These are phyloP conservation scores for Lycodopsis pacificus DNA, from an alignment of 2,797 vertebrate genomes.

Conservation along the genomic window DNA sequence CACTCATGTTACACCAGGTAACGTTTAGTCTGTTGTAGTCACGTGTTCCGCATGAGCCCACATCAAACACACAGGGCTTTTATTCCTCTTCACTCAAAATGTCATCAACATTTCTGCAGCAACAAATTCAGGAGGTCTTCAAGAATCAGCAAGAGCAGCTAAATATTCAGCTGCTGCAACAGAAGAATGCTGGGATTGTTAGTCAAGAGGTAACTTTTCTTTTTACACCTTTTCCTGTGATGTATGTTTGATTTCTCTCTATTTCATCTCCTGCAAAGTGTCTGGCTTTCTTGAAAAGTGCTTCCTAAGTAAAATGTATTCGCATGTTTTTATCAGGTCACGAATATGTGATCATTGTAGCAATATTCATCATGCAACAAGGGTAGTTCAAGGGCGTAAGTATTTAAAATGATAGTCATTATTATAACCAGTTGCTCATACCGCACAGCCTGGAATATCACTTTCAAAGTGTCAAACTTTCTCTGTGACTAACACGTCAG, in stretches of 20 bases:
- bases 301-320: neutral
- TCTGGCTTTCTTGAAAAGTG: neutral
- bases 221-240: neutral
- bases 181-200: constrained; percentile 96
- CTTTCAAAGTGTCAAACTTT: neutral
- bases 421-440: neutral
- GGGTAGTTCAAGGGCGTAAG: neutral
- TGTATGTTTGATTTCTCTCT: neutral
- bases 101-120: constrained; percentile 81
- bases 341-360: constrained; percentile 46
- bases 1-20: constrained; percentile 99
- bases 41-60: neutral
- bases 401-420: neutral
- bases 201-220: constrained; percentile 92
- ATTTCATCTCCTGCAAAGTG: neutral
- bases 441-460: neutral
- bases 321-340: neutral
- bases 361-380: constrained; percentile 2
- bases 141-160: constrained; percentile 99
- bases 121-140: constrained; percentile 99
- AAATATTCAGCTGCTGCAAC: constrained; percentile 97
- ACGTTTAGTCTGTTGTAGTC: neutral
- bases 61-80: neutral
- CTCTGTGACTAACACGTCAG: neutral
- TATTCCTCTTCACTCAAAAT: neutral